Percentiles rank a stretch among this genome's conserved stretches.
Conservation (phyloP, 1,140 invertebrate species). For the Parasteatoda tepidariorum region DNA sequence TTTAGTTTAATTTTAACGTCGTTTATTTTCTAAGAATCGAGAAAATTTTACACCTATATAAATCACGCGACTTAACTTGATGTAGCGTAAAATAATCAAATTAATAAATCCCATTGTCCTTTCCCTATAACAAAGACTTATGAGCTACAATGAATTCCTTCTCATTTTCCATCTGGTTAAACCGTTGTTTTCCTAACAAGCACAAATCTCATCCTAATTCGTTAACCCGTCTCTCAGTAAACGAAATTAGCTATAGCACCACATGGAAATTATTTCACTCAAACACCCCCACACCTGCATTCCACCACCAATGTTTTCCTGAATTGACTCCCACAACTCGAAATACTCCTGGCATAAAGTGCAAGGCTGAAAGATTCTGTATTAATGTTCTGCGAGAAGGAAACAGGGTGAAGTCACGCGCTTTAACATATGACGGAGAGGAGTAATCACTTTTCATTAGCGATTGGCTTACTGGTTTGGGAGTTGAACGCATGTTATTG, state of each 20-base stretch:
- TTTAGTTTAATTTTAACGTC: no score
- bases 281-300: no score
- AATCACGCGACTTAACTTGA: no score
- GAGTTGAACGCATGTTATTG: conserved; percentile 54
- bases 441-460: conserved; percentile 59
- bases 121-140: no score
- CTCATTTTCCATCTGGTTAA: no score
- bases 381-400: conserved; percentile 1
- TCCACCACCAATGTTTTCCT: not conserved
- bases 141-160: no score
- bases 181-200: no score
- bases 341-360: conserved; percentile 4
- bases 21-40: no score
- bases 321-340: not conserved
- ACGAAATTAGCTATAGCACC: conserved; percentile 40
- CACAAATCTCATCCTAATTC: no score
- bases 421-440: conserved; percentile 20
- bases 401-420: not conserved
- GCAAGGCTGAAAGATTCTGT: conserved; percentile 17
- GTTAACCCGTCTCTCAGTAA: not conserved
- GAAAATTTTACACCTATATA: no score
- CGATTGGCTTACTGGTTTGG: conserved; percentile 41
- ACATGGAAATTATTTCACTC: conserved; percentile 41
- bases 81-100: no score
- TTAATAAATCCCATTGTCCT: no score